Evolutionary conservation across 2,113 vertebrate species (phyloP).

Genomic region (Solea senegalensis): DNA sequence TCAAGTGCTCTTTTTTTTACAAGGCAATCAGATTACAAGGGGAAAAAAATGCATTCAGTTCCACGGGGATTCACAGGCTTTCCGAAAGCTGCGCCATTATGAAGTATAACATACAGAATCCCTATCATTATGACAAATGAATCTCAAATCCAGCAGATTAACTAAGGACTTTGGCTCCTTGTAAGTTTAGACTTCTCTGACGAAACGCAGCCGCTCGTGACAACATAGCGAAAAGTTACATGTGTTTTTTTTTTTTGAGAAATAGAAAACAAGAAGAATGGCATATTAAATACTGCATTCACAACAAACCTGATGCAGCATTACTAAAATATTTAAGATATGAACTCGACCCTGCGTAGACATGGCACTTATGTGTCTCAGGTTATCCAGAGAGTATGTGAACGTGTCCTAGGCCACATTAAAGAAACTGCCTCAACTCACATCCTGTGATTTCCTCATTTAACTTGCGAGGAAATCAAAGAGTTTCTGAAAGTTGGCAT

Average conservation of each 20-base stretch:
- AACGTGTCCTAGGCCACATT: background rate
- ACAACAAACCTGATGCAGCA: no score
- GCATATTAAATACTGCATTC: no score
- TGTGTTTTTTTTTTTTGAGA: background rate
- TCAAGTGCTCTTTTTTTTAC: conserved; percentile 74
- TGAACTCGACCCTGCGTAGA: background rate
- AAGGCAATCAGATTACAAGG: conserved; percentile 77
- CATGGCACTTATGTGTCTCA: background rate
- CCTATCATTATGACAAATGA: conserved; percentile 55
- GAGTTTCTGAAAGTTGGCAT: no score
- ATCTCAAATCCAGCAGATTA: conserved; percentile 53
- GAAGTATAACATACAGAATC: conserved; percentile 47
- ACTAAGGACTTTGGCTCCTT: conserved; percentile 33
- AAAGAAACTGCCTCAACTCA: background rate
- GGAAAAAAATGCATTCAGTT: conserved; percentile 64
- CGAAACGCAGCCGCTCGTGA: conserved; percentile 21
- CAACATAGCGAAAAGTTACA: background rate
- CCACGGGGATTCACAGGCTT: conserved; percentile 53
- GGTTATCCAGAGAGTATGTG: background rate
- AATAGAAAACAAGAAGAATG: conserved; percentile 3
- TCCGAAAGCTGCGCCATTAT: conserved; percentile 33
- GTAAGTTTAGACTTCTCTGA: conserved; percentile 43
- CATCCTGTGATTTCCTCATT: no score
- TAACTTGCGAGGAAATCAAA: no score
- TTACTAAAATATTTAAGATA: conserved; percentile 52